phyloP scores from a whole-genome alignment of 1,140 invertebrate genomes.

The Grapholita molesta region DNA sequence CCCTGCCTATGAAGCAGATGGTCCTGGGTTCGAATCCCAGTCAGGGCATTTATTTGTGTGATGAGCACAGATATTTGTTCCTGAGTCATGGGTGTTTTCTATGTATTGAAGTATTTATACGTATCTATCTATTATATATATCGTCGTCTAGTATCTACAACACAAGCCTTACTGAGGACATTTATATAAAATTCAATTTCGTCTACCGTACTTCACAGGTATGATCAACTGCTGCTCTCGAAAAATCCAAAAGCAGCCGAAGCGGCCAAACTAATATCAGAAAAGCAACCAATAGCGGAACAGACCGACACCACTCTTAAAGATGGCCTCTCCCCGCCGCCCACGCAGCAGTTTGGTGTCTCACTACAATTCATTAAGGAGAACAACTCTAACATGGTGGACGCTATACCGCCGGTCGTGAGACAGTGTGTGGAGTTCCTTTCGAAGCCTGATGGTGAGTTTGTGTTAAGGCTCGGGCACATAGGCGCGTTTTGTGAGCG shows the following conservation, averaged over 20 bases:
- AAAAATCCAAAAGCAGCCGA: conserved; percentile 79
- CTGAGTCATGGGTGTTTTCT: too few relatives aligned
- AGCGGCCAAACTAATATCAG: conserved; percentile 33
- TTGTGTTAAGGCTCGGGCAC: too few relatives aligned
- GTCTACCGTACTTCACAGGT: conserved; percentile 74
- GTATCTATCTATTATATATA: too few relatives aligned
- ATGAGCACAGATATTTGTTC: too few relatives aligned
- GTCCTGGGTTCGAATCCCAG: too few relatives aligned
- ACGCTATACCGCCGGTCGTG: conserved; percentile 92
- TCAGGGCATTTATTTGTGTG: too few relatives aligned
- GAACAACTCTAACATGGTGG: conserved; percentile 84
- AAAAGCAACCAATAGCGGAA: conserved; percentile 24
- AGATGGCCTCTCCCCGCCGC: conserved; percentile 71
- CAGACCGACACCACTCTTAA: conserved; percentile 12
- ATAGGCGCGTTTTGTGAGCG: too few relatives aligned
- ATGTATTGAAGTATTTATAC: too few relatives aligned
- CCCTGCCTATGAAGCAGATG: too few relatives aligned
- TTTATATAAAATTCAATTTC: not conserved
- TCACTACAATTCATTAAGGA: conserved; percentile 94
- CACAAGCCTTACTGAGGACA: too few relatives aligned
- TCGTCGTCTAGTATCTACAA: too few relatives aligned
- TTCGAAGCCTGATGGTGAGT: conserved; percentile 89
- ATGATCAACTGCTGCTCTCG: conserved; percentile 83
- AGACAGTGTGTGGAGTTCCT: conserved; percentile 93
- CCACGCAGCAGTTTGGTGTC: conserved; percentile 96